phyloP scores from a whole-genome alignment of 1,140 invertebrate genomes.

The Cepaea nemoralis region DNA sequence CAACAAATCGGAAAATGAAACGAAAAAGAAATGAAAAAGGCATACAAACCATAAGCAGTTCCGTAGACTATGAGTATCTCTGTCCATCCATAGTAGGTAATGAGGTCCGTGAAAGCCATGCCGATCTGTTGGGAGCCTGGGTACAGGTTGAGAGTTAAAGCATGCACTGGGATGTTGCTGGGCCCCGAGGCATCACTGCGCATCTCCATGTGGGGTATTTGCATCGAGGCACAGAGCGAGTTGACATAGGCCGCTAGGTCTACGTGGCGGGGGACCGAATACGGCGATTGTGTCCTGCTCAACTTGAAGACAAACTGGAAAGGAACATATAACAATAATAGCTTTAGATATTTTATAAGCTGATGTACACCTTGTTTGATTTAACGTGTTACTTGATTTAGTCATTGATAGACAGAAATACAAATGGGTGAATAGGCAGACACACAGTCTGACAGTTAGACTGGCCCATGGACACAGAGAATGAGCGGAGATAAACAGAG shows the following conservation, averaged over 20 bases:
- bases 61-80: conserved; percentile 61
- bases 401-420: too few relatives aligned
- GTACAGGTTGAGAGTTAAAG: conserved; percentile 63
- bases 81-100: conserved; percentile 59
- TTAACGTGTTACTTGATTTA: too few relatives aligned
- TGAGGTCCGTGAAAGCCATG: conserved; percentile 57
- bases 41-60: conserved; percentile 51
- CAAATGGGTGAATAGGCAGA: too few relatives aligned
- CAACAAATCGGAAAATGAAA: too few relatives aligned
- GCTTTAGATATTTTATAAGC: too few relatives aligned
- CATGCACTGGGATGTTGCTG: conserved; percentile 23
- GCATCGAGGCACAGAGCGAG: conserved; percentile 88
- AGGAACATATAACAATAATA: background rate
- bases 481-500: too few relatives aligned
- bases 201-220: conserved; percentile 89
- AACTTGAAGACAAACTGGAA: conserved; percentile 87
- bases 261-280: conserved; percentile 88
- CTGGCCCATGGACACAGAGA: too few relatives aligned
- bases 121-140: conserved; percentile 55
- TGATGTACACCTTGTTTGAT: too few relatives aligned
- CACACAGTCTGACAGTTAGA: too few relatives aligned
- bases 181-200: conserved; percentile 74
- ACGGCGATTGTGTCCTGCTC: conserved; percentile 88
- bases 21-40: too few relatives aligned
- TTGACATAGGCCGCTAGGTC: conserved; percentile 88